Evolutionary conservation across 2,888 invertebrate species (phyloP).

Genomic region (Cerastis leucographa): DNA sequence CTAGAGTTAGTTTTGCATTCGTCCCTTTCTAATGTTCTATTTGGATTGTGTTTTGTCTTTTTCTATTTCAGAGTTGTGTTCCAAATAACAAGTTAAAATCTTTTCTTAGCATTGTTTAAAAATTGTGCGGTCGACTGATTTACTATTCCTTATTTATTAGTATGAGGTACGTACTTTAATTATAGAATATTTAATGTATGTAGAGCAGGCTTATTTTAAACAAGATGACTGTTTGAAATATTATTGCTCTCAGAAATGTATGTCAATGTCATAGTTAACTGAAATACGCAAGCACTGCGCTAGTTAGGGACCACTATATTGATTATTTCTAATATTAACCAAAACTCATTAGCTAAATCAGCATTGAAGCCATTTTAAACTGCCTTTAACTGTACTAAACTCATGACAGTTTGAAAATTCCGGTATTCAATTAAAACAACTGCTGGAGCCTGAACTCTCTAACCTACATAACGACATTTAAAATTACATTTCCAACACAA

Average conservation of each 20-base stretch:
- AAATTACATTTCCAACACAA: constrained; percentile 60
- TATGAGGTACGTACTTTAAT: constrained; percentile 25
- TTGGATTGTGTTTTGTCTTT: constrained; percentile 36
- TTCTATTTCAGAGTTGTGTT: constrained; percentile 42
- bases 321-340: neutral
- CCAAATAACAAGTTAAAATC: constrained; percentile 24
- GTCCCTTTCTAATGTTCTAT: constrained; percentile 24
- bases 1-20: neutral
- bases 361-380: neutral
- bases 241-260: constrained; percentile 13
- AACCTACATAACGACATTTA: constrained; percentile 46
- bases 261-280: constrained; percentile 25
- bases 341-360: constrained; percentile 3
- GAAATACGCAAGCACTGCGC: neutral
- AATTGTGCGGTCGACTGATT: constrained; percentile 38
- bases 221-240: constrained; percentile 5
- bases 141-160: constrained; percentile 50
- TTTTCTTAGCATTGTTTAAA: constrained; percentile 43
- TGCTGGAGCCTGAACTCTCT: constrained; percentile 25
- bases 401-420: constrained; percentile 34
- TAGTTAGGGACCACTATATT: neutral
- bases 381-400: constrained; percentile 21
- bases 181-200: neutral
- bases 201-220: constrained; percentile 28
- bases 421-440: constrained; percentile 51